Evolutionary conservation across 2,113 vertebrate genomes (phyloP).

Genomic region (Xenopus laevis): DNA sequence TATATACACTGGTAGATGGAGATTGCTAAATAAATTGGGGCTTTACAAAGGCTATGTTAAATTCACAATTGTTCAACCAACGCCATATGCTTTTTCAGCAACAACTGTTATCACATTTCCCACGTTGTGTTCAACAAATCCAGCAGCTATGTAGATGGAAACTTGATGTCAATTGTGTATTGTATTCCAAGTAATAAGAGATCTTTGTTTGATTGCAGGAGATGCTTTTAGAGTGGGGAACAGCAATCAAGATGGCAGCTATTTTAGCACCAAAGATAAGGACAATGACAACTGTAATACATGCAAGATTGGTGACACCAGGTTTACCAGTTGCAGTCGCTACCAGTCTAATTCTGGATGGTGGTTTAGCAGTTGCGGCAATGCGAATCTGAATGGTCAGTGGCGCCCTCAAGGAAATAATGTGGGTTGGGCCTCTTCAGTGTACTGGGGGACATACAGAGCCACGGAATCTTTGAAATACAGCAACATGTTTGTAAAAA

Average conservation of each 20-base stretch:
- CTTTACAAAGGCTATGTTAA: too few species aligned
- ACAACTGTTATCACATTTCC: too few species aligned
- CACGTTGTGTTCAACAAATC: too few species aligned
- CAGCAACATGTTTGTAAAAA: constrained; percentile 14
- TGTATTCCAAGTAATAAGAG: background rate
- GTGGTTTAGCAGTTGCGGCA: constrained; percentile 68
- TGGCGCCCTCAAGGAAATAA: constrained; percentile 53
- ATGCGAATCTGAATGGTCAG: constrained; percentile 56
- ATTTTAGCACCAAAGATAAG: constrained; percentile 59
- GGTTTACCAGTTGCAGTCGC: background rate
- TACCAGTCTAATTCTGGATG: constrained; percentile 47
- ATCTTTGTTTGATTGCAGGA: background rate
- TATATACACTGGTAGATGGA: too few species aligned
- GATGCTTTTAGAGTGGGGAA: constrained; percentile 12
- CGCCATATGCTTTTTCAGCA: too few species aligned
- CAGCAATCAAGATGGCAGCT: constrained; percentile 51
- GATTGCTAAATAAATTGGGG: too few species aligned
- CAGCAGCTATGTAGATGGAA: too few species aligned
- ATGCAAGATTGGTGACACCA: constrained; percentile 59
- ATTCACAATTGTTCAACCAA: too few species aligned
- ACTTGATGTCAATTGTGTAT: too few species aligned
- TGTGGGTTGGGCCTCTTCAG: constrained; percentile 55
- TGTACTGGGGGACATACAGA: constrained; percentile 65
- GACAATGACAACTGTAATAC: constrained; percentile 57
- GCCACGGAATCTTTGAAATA: constrained; percentile 51